phyloP scores from a whole-genome alignment of 2,888 invertebrate species.

The Neelides folsomi region DNA sequence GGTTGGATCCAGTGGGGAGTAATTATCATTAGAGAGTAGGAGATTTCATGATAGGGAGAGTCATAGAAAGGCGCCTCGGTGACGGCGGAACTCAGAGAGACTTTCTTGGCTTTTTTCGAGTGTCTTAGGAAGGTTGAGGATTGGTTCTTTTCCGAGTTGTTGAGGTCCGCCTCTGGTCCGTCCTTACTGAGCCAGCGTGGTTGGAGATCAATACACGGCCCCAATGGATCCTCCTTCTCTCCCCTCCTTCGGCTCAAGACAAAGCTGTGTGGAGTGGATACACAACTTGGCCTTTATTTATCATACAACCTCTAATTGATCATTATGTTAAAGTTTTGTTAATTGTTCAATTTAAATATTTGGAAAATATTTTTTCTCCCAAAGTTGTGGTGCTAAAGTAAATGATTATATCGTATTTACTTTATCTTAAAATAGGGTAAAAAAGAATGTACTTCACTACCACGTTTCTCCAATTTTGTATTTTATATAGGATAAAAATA shows the following conservation, averaged over 20 bases:
- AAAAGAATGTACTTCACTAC: no score
- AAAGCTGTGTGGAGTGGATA: no score
- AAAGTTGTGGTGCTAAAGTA: no score
- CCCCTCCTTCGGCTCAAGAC: not conserved
- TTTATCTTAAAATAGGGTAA: no score
- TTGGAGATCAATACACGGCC: slow-evolving; percentile 8
- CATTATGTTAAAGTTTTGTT: no score
- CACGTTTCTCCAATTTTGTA: no score
- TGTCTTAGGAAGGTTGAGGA: not conserved
- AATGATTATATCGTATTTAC: no score
- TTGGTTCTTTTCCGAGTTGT: slow-evolving; percentile 9
- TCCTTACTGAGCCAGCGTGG: slow-evolving; percentile 10
- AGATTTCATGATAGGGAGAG: slow-evolving; percentile 28
- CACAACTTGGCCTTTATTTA: no score
- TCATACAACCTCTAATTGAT: no score
- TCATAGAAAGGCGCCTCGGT: slow-evolving; percentile 33
- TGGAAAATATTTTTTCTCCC: no score
- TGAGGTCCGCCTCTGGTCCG: slow-evolving; percentile 16
- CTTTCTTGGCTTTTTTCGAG: slow-evolving; percentile 8
- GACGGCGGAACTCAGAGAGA: slow-evolving; percentile 23
- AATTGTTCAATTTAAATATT: no score
- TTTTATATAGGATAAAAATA: no score
- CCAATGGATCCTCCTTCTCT: not conserved
- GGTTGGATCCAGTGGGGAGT: slow-evolving; percentile 9
- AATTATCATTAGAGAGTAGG: slow-evolving; percentile 30